These are phyloP conservation scores for Iguana delicatissima DNA, from an alignment of 2,797 vertebrate species.

Conservation along the genomic window DNA sequence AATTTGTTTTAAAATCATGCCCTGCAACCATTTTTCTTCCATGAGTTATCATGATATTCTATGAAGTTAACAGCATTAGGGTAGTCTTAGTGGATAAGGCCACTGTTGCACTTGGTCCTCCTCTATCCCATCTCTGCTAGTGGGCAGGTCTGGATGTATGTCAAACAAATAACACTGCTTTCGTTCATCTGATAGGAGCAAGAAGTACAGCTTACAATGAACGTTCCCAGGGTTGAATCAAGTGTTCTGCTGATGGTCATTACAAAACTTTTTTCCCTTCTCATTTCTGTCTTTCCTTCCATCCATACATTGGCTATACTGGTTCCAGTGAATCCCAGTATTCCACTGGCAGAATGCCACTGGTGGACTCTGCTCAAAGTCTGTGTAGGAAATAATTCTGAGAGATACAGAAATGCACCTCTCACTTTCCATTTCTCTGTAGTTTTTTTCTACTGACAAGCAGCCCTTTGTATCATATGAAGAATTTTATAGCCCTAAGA, in stretches of 20 bases:
- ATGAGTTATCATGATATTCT: slow-evolving; percentile 6
- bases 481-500: neutral
- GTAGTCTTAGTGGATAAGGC: neutral
- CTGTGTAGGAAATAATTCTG: neutral
- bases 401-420: neutral
- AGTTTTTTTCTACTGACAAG: neutral
- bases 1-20: slow-evolving; percentile 11
- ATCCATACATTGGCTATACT: neutral
- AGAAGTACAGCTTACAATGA: neutral
- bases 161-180: neutral
- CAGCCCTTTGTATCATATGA: too few relatives aligned
- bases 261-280: neutral
- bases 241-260: neutral
- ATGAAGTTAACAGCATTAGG: neutral
- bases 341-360: neutral
- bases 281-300: neutral
- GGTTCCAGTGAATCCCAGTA: too few relatives aligned
- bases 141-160: neutral
- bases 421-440: neutral
- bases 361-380: neutral
- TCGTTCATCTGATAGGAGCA: neutral
- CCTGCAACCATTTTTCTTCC: neutral
- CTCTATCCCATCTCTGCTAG: neutral
- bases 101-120: neutral
- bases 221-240: neutral